Conservation (phyloP, 2,797 vertebrate genomes). For the Chaunax sp. region DNA sequence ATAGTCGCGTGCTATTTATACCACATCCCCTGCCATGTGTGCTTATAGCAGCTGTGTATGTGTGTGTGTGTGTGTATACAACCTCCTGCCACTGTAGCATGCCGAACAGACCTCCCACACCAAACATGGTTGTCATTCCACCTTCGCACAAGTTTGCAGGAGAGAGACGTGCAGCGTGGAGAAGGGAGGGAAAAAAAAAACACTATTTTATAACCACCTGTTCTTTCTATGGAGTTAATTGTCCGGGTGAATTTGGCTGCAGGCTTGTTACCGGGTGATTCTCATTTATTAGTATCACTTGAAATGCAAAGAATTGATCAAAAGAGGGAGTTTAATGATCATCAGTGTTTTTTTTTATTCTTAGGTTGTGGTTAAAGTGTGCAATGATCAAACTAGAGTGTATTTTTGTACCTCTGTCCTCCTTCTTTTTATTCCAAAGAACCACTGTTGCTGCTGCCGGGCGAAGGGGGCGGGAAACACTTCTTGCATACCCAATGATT, state of each 20-base stretch:
- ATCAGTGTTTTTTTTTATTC: no score
- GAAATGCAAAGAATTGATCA: not conserved
- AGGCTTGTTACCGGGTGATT: not conserved
- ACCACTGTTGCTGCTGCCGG: not conserved
- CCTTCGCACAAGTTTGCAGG: constrained; percentile 56
- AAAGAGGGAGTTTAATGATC: not conserved
- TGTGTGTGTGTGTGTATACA: constrained; percentile 42
- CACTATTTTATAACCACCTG: constrained; percentile 24
- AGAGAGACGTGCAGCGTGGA: constrained; percentile 15
- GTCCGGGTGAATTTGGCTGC: constrained; percentile 1
- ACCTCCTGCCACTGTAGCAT: constrained; percentile 47
- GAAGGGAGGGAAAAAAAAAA: constrained; percentile 12
- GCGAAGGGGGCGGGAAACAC: constrained; percentile 15
- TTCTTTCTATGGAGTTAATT: not conserved
- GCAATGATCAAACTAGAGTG: no score
- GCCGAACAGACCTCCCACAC: constrained; percentile 73
- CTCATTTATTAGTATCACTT: not conserved
- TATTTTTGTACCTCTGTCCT: no score
- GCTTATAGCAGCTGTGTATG: constrained; percentile 49
- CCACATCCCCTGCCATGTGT: constrained; percentile 40
- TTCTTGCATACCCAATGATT: not conserved
- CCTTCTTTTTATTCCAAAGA: not conserved
- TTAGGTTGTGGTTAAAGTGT: no score
- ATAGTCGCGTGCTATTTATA: constrained; percentile 74
- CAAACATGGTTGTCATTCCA: constrained; percentile 60